Conservation (phyloP, 2,797 vertebrate genomes). For the Eremophila alpestris region DNA sequence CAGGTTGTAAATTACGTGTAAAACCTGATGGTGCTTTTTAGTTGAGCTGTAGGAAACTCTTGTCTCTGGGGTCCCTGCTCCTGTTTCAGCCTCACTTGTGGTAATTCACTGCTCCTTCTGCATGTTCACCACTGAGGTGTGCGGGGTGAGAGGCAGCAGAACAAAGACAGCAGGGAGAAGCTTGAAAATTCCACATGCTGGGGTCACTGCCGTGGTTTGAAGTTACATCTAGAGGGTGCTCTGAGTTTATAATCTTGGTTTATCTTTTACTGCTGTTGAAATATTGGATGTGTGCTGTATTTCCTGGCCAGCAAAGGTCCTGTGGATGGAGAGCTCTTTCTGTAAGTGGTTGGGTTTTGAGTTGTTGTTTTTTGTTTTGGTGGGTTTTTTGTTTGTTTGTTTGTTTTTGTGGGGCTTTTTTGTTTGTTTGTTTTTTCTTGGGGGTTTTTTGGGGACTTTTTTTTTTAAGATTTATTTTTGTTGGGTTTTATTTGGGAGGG, state of each 20-base stretch:
- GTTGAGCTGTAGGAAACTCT: background rate
- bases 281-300: background rate
- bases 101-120: background rate
- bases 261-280: background rate
- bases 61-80: background rate
- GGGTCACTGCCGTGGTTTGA: background rate
- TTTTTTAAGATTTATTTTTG: too few species aligned
- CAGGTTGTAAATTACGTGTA: background rate
- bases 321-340: background rate
- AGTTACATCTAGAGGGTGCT: background rate
- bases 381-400: too few species aligned
- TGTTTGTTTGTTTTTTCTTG: too few species aligned
- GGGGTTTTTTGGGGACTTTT: too few species aligned
- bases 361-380: too few species aligned
- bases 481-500: too few species aligned
- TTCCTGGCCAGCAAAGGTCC: background rate
- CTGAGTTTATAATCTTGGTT: background rate
- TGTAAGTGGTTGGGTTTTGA: background rate
- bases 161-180: background rate
- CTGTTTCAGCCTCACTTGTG: background rate
- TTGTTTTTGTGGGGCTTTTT: too few species aligned
- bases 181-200: background rate
- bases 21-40: background rate
- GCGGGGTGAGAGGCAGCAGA: background rate
- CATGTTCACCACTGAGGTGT: background rate